Conservation (phyloP, 2,113 vertebrate genomes). For the Lycaon pictus region DNA sequence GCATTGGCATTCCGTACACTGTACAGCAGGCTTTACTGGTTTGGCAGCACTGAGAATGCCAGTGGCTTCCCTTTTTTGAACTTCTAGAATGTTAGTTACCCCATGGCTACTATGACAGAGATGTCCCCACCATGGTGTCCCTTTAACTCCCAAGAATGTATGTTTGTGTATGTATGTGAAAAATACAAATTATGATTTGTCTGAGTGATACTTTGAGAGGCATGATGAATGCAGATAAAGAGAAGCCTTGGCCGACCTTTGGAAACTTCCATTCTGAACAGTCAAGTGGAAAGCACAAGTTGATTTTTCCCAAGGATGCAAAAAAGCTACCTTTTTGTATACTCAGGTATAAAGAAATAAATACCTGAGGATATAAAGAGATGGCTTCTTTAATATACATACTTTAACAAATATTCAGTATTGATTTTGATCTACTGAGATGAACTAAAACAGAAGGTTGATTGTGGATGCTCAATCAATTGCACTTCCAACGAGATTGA, state of each 20-base stretch:
- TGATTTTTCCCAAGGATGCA: slow-evolving; percentile 45
- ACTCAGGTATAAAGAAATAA: neutral
- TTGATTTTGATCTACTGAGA: slow-evolving; percentile 86
- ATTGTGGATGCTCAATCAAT: slow-evolving; percentile 86
- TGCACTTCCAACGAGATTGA: slow-evolving; percentile 88
- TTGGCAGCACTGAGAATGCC: neutral
- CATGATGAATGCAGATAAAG: neutral
- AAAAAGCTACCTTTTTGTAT: neutral
- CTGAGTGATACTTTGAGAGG: neutral
- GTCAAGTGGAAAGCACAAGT: neutral
- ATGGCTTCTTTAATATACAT: neutral
- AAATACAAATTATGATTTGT: neutral
- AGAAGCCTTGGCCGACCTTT: neutral
- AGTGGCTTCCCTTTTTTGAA: neutral
- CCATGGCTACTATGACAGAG: neutral
- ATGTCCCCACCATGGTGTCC: neutral
- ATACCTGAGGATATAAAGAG: neutral
- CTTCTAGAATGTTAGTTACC: neutral
- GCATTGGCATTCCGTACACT: accelerated
- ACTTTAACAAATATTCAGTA: slow-evolving; percentile 77
- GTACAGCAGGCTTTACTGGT: neutral
- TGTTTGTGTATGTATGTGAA: neutral
- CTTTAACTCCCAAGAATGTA: neutral
- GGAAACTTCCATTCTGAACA: neutral
- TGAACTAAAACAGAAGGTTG: slow-evolving; percentile 83